phyloP scores from a whole-genome alignment of 2,888 invertebrate genomes.

The Dryocosmus kuriphilus region DNA sequence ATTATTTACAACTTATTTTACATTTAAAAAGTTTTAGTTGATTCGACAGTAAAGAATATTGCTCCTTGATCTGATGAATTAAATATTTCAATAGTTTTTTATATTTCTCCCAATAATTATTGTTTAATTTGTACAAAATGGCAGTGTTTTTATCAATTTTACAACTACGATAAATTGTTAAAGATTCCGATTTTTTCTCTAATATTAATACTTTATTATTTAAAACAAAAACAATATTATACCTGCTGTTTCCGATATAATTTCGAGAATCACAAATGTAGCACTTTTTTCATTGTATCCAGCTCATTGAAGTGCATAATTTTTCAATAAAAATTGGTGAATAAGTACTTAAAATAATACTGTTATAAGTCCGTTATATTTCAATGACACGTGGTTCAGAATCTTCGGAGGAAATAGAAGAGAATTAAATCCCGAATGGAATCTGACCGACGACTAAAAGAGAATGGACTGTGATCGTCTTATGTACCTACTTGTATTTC shows the following conservation, averaged over 20 bases:
- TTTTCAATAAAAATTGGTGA: neutral
- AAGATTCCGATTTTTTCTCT: too few relatives aligned
- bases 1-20: too few relatives aligned
- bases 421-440: slow-evolving; percentile 4
- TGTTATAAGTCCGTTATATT: neutral
- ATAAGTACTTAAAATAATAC: neutral
- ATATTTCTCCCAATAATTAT: too few relatives aligned
- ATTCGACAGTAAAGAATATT: too few relatives aligned
- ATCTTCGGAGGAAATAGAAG: neutral
- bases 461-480: slow-evolving; percentile 26
- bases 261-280: neutral
- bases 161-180: too few relatives aligned
- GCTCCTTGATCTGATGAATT: too few relatives aligned
- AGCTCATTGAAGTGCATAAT: neutral
- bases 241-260: neutral
- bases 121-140: too few relatives aligned
- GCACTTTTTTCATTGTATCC: neutral
- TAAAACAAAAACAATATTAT: too few relatives aligned
- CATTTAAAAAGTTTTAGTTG: too few relatives aligned
- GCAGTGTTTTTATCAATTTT: too few relatives aligned
- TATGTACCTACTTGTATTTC: slow-evolving; percentile 30
- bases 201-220: too few relatives aligned
- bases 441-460: slow-evolving; percentile 10
- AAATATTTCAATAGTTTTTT: too few relatives aligned
- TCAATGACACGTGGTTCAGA: slow-evolving; percentile 3